Percentiles rank a stretch among this genome's conserved stretches.
Evolutionary conservation across 1,140 invertebrate genomes (phyloP).

Genomic region (Bombus balteatus): DNA sequence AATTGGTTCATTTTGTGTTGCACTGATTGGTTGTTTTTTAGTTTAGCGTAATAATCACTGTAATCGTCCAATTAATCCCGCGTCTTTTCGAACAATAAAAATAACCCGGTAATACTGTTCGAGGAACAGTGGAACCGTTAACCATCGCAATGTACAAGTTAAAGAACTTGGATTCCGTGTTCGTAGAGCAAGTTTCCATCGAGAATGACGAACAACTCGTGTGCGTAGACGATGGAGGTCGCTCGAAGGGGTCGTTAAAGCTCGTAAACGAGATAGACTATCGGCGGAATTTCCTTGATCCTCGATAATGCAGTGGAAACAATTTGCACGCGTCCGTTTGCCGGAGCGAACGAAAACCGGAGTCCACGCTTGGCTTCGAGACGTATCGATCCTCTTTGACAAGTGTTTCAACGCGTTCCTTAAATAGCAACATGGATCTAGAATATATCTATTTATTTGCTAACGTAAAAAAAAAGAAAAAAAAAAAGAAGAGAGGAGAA

Average conservation of each 20-base stretch:
- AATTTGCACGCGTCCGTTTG: conserved; percentile 67
- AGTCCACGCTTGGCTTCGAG: conserved; percentile 25
- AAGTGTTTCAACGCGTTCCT: neutral
- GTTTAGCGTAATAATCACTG: neutral
- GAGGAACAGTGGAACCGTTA: conserved; percentile 14
- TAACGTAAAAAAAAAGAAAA: neutral
- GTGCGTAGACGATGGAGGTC: conserved; percentile 47
- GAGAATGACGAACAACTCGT: conserved; percentile 43
- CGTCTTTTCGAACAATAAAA: conserved; percentile 1
- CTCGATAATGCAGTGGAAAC: conserved; percentile 69
- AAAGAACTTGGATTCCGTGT: conserved; percentile 29
- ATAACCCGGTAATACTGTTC: neutral
- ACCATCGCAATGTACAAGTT: conserved; percentile 2
- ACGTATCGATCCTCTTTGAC: conserved; percentile 19
- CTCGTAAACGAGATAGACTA: conserved; percentile 70
- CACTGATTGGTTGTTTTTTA: no score
- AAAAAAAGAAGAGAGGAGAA: no score
- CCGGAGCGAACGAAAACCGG: conserved; percentile 24
- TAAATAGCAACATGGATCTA: neutral
- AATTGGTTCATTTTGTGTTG: no score
- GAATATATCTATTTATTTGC: neutral
- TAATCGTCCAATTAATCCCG: neutral
- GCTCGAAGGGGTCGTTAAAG: conserved; percentile 63
- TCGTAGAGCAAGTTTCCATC: conserved; percentile 43
- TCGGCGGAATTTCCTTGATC: conserved; percentile 71